Evolutionary conservation across 1,140 invertebrate species (phyloP).

Genomic region (Choristoneura fumiferana): DNA sequence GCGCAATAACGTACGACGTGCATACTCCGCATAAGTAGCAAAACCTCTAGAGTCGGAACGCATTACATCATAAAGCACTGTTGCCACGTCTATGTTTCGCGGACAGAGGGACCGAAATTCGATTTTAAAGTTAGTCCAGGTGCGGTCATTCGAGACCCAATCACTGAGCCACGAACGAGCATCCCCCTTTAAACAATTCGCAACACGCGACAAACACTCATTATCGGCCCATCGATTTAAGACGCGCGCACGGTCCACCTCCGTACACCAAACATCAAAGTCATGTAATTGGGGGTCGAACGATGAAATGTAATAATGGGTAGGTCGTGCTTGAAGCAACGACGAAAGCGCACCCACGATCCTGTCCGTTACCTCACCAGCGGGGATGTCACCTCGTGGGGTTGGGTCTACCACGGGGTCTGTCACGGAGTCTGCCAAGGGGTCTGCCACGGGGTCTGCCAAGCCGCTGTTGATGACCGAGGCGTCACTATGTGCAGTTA

Average conservation of each 20-base stretch:
- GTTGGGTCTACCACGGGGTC: neutral
- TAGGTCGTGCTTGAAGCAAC: constrained; percentile 16
- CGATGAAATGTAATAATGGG: constrained; percentile 19
- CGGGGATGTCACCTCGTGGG: neutral
- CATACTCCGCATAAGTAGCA: constrained; percentile 24
- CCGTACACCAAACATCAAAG: constrained; percentile 25
- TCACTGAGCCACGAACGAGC: constrained; percentile 25
- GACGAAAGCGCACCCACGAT: constrained; percentile 8
- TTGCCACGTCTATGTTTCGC: constrained; percentile 13
- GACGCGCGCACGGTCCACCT: constrained; percentile 19
- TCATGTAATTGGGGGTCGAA: constrained; percentile 19
- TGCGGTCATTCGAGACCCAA: constrained; percentile 25
- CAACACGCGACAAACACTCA: constrained; percentile 23
- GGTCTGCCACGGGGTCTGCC: neutral
- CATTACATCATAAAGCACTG: constrained; percentile 26
- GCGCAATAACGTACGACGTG: neutral
- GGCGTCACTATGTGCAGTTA: neutral
- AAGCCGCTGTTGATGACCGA: neutral
- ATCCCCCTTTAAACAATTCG: constrained; percentile 23
- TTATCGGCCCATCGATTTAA: constrained; percentile 21
- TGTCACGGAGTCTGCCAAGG: neutral
- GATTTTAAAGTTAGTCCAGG: constrained; percentile 24
- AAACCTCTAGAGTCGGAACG: constrained; percentile 18
- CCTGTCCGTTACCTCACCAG: constrained; percentile 9
- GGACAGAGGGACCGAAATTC: constrained; percentile 26